Evolutionary conservation across 2,888 invertebrate genomes (phyloP).

Genomic region (Calliphora vomitoria): DNA sequence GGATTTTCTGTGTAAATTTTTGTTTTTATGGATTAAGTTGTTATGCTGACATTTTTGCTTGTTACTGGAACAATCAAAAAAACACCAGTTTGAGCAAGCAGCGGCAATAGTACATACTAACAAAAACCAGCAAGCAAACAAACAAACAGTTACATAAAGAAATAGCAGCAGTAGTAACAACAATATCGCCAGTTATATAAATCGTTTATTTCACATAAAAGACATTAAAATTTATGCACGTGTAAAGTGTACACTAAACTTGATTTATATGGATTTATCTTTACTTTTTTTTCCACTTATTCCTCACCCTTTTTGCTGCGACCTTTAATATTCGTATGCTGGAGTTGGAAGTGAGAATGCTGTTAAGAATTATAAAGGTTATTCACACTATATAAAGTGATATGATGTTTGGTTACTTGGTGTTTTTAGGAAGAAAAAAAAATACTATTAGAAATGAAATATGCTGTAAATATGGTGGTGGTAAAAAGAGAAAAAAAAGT

Average conservation of each 20-base stretch:
- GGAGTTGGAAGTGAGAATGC: conserved; percentile 25
- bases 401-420: conserved; percentile 11
- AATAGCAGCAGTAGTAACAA: conserved; percentile 30
- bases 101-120: conserved; percentile 9
- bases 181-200: conserved; percentile 66
- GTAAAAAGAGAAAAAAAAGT: not conserved
- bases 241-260: conserved; percentile 73
- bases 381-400: conserved; percentile 44
- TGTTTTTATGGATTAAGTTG: conserved; percentile 71
- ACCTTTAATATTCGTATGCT: conserved; percentile 12
- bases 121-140: conserved; percentile 32
- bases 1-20: conserved; percentile 17
- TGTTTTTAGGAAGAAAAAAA: not conserved
- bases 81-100: conserved; percentile 3
- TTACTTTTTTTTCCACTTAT: conserved; percentile 13
- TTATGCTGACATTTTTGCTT: conserved; percentile 67
- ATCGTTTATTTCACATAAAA: conserved; percentile 72
- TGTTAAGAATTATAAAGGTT: conserved; percentile 57
- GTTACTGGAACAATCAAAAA: conserved; percentile 18
- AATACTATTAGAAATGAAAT: conserved; percentile 31
- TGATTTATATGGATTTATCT: conserved; percentile 73
- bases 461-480: not conserved
- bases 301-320: not conserved
- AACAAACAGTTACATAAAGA: not conserved
- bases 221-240: conserved; percentile 73